Evolutionary conservation across 2,113 vertebrate species (phyloP).

Genomic region (Mixornis gularis): DNA sequence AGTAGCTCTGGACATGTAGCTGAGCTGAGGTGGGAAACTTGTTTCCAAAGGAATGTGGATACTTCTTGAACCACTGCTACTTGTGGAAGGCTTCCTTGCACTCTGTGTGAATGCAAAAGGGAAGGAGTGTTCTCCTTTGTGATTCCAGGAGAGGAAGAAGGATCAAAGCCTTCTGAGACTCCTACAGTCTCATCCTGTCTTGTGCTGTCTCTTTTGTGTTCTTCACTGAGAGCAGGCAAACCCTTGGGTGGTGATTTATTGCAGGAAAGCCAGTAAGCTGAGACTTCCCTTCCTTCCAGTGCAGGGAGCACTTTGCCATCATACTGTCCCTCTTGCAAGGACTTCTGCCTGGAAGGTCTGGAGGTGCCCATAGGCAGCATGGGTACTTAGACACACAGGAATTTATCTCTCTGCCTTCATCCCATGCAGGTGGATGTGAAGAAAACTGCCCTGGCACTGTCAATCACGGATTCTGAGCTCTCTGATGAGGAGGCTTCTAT

Average conservation of each 20-base stretch:
- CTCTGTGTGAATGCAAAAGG: background rate
- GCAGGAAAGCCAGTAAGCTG: background rate
- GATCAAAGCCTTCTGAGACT: background rate
- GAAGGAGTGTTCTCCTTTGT: background rate
- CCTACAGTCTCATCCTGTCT: background rate
- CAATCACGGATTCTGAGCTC: slow-evolving; percentile 96
- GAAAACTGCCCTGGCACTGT: slow-evolving; percentile 92
- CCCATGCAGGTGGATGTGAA: slow-evolving; percentile 80
- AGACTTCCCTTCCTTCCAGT: background rate
- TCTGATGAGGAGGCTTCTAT: slow-evolving; percentile 97
- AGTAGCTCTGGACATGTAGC: background rate
- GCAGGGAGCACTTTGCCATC: background rate
- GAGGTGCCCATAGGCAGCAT: background rate
- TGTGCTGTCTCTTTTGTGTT: background rate
- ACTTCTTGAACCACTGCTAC: background rate
- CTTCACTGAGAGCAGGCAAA: background rate
- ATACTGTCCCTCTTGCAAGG: background rate
- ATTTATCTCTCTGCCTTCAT: background rate
- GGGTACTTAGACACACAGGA: background rate
- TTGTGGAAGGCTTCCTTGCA: background rate
- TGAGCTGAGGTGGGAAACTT: background rate
- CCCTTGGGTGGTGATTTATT: background rate
- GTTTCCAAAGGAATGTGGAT: background rate
- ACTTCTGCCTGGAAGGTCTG: background rate
- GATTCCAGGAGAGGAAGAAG: background rate